Evolutionary conservation across 2,113 vertebrate genomes (phyloP).

Genomic region (Petrocephalus zakoni): DNA sequence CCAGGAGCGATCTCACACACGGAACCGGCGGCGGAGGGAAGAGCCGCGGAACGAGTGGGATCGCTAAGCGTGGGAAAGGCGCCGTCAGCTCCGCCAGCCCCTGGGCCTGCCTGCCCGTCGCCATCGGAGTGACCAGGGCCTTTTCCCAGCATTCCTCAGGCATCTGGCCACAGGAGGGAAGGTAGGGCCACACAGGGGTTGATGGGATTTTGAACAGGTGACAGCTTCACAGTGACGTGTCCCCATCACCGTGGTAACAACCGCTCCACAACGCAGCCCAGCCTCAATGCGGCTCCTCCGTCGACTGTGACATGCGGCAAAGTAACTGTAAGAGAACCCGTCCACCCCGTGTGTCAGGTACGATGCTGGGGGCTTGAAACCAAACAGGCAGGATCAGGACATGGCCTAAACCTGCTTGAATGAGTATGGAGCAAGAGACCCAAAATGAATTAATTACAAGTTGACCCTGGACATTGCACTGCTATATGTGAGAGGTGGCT

Average conservation of each 20-base stretch:
- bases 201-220: constrained; percentile 63
- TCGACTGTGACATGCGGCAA: constrained; percentile 48
- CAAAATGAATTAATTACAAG: neutral
- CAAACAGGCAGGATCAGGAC: neutral
- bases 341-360: neutral
- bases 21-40: neutral
- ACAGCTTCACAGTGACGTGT: constrained; percentile 47
- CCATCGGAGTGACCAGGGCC: neutral
- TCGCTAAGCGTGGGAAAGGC: neutral
- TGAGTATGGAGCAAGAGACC: neutral
- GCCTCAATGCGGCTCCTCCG: constrained; percentile 59
- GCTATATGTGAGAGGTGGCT: neutral
- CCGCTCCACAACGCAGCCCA: constrained; percentile 51
- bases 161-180: constrained; percentile 23
- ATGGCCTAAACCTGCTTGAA: neutral
- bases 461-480: neutral
- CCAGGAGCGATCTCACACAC: neutral
- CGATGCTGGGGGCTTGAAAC: neutral
- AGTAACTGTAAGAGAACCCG: constrained; percentile 15
- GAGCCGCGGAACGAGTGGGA: neutral
- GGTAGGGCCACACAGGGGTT: constrained; percentile 36
- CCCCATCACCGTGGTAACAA: constrained; percentile 57
- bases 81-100: neutral
- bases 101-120: neutral
- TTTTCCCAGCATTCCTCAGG: constrained; percentile 21